These are phyloP conservation scores for Falco biarmicus DNA, from an alignment of 2,797 vertebrate species.

Conservation along the genomic window DNA sequence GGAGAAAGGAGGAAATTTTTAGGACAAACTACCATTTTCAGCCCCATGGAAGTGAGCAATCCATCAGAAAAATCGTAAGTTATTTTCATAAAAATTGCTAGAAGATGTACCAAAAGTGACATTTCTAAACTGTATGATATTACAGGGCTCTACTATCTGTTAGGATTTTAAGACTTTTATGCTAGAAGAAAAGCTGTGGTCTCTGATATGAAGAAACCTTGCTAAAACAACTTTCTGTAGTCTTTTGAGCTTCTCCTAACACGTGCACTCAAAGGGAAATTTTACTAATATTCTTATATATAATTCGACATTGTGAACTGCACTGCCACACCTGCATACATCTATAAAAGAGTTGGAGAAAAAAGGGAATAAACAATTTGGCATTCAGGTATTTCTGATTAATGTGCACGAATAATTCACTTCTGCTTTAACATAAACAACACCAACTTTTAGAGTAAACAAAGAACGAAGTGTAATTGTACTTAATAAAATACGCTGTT, in stretches of 20 bases:
- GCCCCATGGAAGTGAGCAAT: background rate
- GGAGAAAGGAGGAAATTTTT: background rate
- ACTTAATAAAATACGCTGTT: background rate
- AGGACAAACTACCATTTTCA: background rate
- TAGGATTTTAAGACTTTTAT: background rate
- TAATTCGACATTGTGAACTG: background rate
- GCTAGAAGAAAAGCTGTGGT: background rate
- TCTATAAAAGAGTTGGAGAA: background rate
- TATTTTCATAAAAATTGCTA: background rate
- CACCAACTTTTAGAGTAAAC: background rate
- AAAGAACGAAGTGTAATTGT: background rate
- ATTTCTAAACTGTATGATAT: background rate
- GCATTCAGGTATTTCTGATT: background rate
- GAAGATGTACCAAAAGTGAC: background rate
- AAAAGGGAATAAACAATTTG: background rate
- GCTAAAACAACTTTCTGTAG: background rate
- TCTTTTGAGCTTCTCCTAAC: background rate
- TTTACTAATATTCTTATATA: background rate
- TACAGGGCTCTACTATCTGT: background rate
- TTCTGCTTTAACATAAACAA: background rate
- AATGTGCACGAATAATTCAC: accelerated
- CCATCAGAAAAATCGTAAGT: background rate
- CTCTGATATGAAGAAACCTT: background rate
- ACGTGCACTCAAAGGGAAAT: background rate
- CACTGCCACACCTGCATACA: background rate